Evolutionary conservation across 2,113 vertebrate genomes (phyloP).

Genomic region (Peromyscus polionotus): DNA sequence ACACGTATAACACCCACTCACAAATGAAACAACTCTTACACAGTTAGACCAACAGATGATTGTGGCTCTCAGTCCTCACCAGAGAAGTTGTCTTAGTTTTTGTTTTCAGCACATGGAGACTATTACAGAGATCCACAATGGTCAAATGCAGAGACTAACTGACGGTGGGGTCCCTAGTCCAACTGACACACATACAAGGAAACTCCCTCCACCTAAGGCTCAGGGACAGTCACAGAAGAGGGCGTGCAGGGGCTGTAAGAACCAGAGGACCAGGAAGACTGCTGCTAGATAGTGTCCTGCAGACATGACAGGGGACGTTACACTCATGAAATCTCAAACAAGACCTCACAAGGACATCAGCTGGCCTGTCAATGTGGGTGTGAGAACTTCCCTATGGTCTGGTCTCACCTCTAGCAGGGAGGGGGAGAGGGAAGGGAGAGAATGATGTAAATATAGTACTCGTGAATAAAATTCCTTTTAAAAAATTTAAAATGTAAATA

Average conservation of each 20-base stretch:
- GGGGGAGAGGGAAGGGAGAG: not conserved
- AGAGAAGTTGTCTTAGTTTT: not conserved
- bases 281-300: not conserved
- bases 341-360: not conserved
- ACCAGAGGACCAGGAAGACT: not conserved
- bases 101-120: not conserved
- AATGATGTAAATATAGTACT: not conserved
- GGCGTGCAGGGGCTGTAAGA: not conserved
- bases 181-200: not conserved
- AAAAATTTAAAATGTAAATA: not conserved
- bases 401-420: not conserved
- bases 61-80: not conserved
- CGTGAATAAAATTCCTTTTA: not conserved
- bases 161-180: not conserved
- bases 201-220: not conserved
- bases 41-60: not conserved
- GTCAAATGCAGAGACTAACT: not conserved
- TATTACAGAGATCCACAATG: not conserved
- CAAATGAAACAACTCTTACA: not conserved
- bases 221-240: not conserved
- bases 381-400: not conserved
- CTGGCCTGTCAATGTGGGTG: not conserved
- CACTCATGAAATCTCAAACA: not conserved
- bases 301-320: not conserved
- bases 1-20: not conserved